Conservation (phyloP, 2,888 invertebrate species). For the Drosophila atripex region DNA sequence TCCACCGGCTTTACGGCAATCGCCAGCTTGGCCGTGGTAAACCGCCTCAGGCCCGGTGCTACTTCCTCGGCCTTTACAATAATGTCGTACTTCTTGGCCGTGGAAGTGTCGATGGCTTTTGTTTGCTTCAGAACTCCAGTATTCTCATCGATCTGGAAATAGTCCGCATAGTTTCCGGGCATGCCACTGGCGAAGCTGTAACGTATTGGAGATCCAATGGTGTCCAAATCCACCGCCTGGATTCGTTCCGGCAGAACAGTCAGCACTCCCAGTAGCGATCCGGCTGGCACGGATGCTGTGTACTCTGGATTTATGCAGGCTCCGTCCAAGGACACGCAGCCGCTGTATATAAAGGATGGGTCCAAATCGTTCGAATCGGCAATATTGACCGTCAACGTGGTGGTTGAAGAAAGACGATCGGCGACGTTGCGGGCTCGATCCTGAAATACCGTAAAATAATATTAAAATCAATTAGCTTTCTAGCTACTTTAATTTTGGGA, state of each 20-base stretch:
- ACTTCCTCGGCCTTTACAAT: constrained; percentile 94
- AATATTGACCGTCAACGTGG: constrained; percentile 93
- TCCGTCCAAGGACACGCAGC: constrained; percentile 91
- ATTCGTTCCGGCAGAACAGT: constrained; percentile 94
- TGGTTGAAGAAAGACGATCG: constrained; percentile 91
- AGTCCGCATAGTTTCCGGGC: constrained; percentile 90
- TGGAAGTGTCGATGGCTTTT: constrained; percentile 91
- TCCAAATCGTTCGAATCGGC: constrained; percentile 96
- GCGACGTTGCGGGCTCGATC: constrained; percentile 92
- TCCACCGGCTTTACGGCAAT: constrained; percentile 94
- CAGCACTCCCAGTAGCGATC: constrained; percentile 92
- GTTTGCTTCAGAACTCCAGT: constrained; percentile 93
- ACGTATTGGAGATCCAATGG: constrained; percentile 91
- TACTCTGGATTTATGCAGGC: constrained; percentile 95
- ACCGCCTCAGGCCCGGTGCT: constrained; percentile 90
- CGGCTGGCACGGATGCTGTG: constrained; percentile 90
- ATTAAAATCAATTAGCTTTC: neutral
- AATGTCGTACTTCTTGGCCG: constrained; percentile 91
- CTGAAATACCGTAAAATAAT: constrained; percentile 84
- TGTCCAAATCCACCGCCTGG: constrained; percentile 95
- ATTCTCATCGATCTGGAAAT: constrained; percentile 92
- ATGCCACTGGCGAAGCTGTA: constrained; percentile 93
- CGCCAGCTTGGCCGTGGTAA: constrained; percentile 91
- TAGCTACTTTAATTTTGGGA: neutral
- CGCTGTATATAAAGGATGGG: constrained; percentile 95